Evolutionary conservation across 2,888 invertebrate genomes (phyloP), one percentile per base, ranked within the genome.

Genomic region (Halocaridina rubra): DNA sequence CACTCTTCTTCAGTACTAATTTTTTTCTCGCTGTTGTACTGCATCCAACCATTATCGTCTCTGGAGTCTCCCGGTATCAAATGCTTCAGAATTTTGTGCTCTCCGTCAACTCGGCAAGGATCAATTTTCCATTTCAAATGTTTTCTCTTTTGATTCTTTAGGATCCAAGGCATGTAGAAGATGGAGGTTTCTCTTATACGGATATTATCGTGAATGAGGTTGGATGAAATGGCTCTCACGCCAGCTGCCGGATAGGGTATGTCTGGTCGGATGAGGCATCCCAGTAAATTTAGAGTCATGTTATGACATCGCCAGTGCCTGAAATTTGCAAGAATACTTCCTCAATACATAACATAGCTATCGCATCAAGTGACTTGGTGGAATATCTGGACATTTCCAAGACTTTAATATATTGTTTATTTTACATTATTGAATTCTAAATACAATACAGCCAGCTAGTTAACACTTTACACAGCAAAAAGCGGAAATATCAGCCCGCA

Each of bases 241-340:
- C 94, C 93, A 10, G 92, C 90, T 0, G 93, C 90, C 0, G 95
- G 93, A 90, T 94, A 94, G 4, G 92, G 91, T 0, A 94, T 92
- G 90, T 96, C 95, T 0, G 94, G 92, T 86, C 96, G 94, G 0
- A 95, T 93, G 82, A 96, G 92, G 89, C 94, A 93, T 1, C 93
- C 93, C 8, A 97, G 91, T 91, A 97, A 93, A 87, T 93, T 93
- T 90, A 96, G 93, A 0, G 94, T 94, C 90, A 96, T 93, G 88
- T 94, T 93, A 76, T 94, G 93, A 88, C 96, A 95, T 72, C 96
- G 93, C 97, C 97, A 97, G 90, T 95, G 96, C 27, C 95, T 94
- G 89, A 71, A 19, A 29, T 7, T 2, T 29, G 24, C n/a, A 5
- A 4, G n/a, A n/a, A n/a, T n/a, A n/a, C n/a, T n/a, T n/a, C n/a